Conservation (phyloP, 2,113 vertebrate genomes). For the Sceloporus undulatus region DNA sequence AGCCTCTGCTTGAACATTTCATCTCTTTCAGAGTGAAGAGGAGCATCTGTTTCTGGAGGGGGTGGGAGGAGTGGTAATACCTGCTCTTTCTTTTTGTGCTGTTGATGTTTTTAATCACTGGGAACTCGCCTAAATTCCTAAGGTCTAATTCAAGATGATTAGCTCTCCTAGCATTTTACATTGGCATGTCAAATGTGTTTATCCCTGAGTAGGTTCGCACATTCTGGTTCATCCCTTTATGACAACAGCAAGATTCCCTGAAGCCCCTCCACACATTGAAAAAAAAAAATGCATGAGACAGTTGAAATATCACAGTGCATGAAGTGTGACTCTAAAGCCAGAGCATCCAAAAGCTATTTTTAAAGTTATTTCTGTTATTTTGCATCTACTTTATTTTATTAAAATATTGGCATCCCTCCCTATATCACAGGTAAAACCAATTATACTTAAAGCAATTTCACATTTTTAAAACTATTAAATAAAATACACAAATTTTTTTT, state of each 20-base stretch:
- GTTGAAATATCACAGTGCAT: no score
- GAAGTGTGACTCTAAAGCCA: no score
- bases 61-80: conserved; percentile 17
- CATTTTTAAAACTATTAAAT: no score
- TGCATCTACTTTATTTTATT: no score
- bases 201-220: background rate
- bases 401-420: no score
- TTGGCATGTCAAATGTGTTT: background rate
- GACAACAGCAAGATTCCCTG: background rate
- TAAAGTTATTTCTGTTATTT: no score
- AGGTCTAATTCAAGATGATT: conserved; percentile 54
- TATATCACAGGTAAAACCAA: no score
- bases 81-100: conserved; percentile 43
- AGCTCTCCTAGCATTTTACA: conserved; percentile 43
- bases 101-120: conserved; percentile 56
- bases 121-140: conserved; percentile 59
- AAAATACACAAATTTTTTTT: no score
- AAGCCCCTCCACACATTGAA: background rate
- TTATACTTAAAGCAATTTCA: no score
- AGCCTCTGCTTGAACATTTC: conserved; percentile 37
- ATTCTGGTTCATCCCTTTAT: background rate
- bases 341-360: no score
- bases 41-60: background rate
- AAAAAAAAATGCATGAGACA: background rate
- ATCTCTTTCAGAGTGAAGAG: conserved; percentile 38